These are phyloP conservation scores for Drosophila trichaetosa DNA, from an alignment of 2,888 invertebrate species.

Conservation along the genomic window DNA sequence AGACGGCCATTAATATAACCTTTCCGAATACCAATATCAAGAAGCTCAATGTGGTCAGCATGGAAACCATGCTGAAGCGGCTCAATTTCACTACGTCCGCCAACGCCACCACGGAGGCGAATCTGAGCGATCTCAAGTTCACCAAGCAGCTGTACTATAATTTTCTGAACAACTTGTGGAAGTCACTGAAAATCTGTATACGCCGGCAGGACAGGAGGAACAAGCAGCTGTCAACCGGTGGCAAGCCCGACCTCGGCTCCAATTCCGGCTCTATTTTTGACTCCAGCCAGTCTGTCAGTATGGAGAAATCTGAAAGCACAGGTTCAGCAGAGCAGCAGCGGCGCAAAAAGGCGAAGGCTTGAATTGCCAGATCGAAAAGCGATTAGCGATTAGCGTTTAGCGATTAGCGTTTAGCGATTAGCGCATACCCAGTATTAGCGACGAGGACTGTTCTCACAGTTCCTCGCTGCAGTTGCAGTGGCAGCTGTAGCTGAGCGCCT, in stretches of 20 bases:
- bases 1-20: conserved; percentile 81
- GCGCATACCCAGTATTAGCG: conserved; percentile 50
- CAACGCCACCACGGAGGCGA: conserved; percentile 46
- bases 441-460: conserved; percentile 27
- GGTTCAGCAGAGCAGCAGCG: conserved; percentile 1
- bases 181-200: conserved; percentile 37
- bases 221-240: neutral
- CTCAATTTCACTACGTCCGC: conserved; percentile 72
- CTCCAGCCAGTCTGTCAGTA: conserved; percentile 25
- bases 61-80: conserved; percentile 52
- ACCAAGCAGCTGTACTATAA: conserved; percentile 71
- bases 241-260: conserved; percentile 6
- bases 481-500: conserved; percentile 16
- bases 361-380: neutral
- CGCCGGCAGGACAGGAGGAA: too few species aligned
- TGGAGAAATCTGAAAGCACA: conserved; percentile 38
- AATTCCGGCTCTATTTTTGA: neutral
- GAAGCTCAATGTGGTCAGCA: conserved; percentile 61
- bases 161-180: conserved; percentile 68
- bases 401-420: neutral
- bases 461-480: conserved; percentile 18
- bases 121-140: conserved; percentile 71
- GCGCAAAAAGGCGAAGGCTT: neutral
- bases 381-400: neutral
- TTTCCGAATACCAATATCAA: conserved; percentile 54